A percentile compares a stretch with the other conserved stretches of the same genome.
Evolutionary conservation across 2,888 invertebrate genomes (phyloP).

Genomic region (Zaprionus obscuricornis): DNA sequence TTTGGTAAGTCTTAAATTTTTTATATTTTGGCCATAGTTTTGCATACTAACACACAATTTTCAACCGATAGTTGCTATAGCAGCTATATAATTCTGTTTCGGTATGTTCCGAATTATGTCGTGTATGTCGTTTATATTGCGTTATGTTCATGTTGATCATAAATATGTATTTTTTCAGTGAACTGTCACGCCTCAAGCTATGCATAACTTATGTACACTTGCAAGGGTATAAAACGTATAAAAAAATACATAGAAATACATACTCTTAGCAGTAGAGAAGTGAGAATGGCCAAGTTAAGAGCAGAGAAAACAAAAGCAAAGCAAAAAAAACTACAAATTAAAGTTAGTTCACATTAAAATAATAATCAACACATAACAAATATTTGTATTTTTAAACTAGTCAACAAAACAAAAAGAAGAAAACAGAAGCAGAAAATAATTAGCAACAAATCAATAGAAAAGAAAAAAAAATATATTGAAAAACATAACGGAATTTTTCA

Average conservation of each 20-base stretch:
- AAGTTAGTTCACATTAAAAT: conserved; percentile 35
- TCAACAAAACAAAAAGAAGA: conserved; percentile 44
- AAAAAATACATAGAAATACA: conserved; percentile 27
- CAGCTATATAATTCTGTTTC: too few relatives aligned
- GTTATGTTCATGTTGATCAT: too few relatives aligned
- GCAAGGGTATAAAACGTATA: too few relatives aligned
- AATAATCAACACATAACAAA: conserved; percentile 60
- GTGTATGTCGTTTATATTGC: too few relatives aligned
- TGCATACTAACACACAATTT: too few relatives aligned
- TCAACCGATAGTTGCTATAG: too few relatives aligned
- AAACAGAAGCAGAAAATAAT: conserved; percentile 22
- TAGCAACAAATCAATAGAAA: conserved; percentile 31
- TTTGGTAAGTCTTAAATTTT: too few relatives aligned
- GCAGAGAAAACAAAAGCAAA: conserved; percentile 68
- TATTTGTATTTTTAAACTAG: conserved; percentile 75
- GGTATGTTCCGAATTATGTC: too few relatives aligned
- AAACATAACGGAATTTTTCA: conserved; percentile 39
- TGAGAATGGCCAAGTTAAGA: conserved; percentile 45
- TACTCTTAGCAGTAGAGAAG: conserved; percentile 3
- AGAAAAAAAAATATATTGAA: conserved; percentile 21
- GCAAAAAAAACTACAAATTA: conserved; percentile 68
- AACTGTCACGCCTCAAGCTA: too few relatives aligned
- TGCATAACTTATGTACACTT: too few relatives aligned
- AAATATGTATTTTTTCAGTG: too few relatives aligned
- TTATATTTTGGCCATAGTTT: too few relatives aligned